Percentiles rank a stretch among this genome's conserved stretches.
Evolutionary conservation across 2,888 invertebrate genomes (phyloP).

Genomic region (Eulithis prunata): DNA sequence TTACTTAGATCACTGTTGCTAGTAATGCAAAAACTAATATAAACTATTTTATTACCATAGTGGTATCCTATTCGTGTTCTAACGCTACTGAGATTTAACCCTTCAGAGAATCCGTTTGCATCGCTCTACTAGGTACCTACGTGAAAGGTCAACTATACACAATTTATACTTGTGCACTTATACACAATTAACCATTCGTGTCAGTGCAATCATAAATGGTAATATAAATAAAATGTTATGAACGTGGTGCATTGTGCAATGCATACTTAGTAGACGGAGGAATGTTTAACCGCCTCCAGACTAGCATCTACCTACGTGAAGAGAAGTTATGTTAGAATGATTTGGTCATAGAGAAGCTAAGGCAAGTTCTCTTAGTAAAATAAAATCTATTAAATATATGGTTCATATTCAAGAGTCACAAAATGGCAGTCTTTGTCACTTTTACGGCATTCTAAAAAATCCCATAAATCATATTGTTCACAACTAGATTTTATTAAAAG

Average conservation of each 20-base stretch:
- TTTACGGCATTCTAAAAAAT: too few species aligned
- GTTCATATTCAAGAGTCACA: too few species aligned
- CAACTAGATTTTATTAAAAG: too few species aligned
- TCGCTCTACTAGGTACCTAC: slow-evolving; percentile 43
- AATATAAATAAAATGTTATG: slow-evolving; percentile 32
- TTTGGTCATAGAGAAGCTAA: too few species aligned
- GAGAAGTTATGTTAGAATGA: too few species aligned
- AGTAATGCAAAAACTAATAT: too few species aligned
- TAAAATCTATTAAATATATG: too few species aligned
- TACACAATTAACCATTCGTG: slow-evolving; percentile 40
- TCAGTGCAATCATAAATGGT: slow-evolving; percentile 37
- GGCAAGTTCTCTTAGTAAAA: too few species aligned
- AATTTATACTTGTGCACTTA: slow-evolving; percentile 26
- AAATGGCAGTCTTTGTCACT: too few species aligned
- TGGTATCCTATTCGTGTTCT: background rate
- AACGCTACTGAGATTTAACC: slow-evolving; percentile 16
- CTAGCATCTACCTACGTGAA: background rate
- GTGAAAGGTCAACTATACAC: slow-evolving; percentile 57
- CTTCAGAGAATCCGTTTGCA: slow-evolving; percentile 35
- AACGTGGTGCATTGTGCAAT: background rate
- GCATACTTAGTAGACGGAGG: background rate
- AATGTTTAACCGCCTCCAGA: background rate
- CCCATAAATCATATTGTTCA: too few species aligned
- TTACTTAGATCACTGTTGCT: too few species aligned
- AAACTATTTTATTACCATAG: too few species aligned